These are phyloP conservation scores for Dromius quadrimaculatus DNA, from an alignment of 2,888 invertebrate species.

Conservation along the genomic window DNA sequence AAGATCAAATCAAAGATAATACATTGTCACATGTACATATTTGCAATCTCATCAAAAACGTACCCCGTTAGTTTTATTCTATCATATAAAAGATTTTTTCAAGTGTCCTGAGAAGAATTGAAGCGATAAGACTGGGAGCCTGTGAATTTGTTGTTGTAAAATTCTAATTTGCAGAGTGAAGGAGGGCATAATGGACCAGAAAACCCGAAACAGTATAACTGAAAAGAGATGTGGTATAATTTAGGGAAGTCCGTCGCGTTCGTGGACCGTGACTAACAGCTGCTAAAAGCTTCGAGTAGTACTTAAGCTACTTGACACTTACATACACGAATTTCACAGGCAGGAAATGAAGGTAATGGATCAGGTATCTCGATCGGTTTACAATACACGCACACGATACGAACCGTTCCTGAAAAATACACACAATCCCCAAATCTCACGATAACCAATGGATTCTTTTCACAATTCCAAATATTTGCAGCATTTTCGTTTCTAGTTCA, in stretches of 20 bases:
- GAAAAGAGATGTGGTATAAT: constrained; percentile 40
- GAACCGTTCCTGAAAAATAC: neutral
- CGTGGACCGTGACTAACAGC: constrained; percentile 48
- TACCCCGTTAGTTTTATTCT: too few species aligned
- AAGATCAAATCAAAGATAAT: too few species aligned
- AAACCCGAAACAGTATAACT: constrained; percentile 11
- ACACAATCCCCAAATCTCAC: too few species aligned
- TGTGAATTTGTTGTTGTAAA: constrained; percentile 29
- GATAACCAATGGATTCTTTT: too few species aligned
- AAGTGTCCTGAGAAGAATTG: too few species aligned
- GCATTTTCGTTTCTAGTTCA: too few species aligned
- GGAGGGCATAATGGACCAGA: constrained; percentile 17
- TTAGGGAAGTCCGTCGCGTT: constrained; percentile 37
- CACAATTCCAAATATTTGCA: too few species aligned
- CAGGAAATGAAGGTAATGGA: constrained; percentile 42
- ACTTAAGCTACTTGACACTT: constrained; percentile 3
- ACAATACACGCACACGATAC: constrained; percentile 35
- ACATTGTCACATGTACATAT: too few species aligned
- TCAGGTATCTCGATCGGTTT: constrained; percentile 44
- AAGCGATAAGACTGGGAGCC: too few species aligned
- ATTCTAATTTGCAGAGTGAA: constrained; percentile 23
- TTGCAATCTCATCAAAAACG: too few species aligned
- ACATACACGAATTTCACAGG: constrained; percentile 22
- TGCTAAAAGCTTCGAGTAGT: constrained; percentile 37
- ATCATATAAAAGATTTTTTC: too few species aligned